These are phyloP conservation scores for Danio kyathit DNA, from an alignment of 2,797 vertebrate genomes.

Conservation along the genomic window DNA sequence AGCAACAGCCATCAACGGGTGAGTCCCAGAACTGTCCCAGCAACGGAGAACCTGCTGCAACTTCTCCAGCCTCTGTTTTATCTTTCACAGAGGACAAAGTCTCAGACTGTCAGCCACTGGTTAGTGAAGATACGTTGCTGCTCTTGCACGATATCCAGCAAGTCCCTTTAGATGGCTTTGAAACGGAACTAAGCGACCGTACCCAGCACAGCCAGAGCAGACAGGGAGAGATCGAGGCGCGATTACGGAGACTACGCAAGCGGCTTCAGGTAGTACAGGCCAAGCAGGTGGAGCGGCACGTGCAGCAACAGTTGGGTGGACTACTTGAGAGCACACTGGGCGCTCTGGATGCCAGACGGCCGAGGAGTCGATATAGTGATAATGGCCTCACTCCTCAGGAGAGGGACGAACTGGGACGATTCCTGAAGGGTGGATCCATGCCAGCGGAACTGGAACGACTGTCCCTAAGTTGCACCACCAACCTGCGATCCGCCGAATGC, in stretches of 20 bases:
- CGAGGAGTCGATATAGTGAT: constrained; percentile 78
- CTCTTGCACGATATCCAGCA: neutral
- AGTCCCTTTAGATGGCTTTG: constrained; percentile 62
- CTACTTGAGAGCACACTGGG: constrained; percentile 83
- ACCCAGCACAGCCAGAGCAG: constrained; percentile 76
- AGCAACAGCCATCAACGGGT: constrained; percentile 56
- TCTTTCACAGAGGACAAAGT: constrained; percentile 32
- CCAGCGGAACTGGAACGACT: constrained; percentile 84
- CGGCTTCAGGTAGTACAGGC: constrained; percentile 88
- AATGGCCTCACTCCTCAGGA: constrained; percentile 77
- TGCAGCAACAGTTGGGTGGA: constrained; percentile 87
- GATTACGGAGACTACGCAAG: constrained; percentile 84
- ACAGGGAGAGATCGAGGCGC: constrained; percentile 84
- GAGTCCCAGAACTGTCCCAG: constrained; percentile 19
- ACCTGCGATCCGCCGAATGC: constrained; percentile 79
- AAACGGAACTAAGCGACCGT: constrained; percentile 79
- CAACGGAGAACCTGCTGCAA: constrained; percentile 22
- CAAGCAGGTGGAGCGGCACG: constrained; percentile 89
- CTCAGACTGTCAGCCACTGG: constrained; percentile 6
- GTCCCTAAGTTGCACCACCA: constrained; percentile 82
- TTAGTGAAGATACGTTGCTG: neutral
- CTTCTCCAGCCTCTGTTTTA: neutral
- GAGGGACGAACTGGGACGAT: constrained; percentile 78
- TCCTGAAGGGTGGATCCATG: constrained; percentile 80
- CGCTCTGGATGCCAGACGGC: constrained; percentile 76